Evolutionary conservation across 2,113 vertebrate genomes (phyloP).

Genomic region (Lasiurus cinereus): DNA sequence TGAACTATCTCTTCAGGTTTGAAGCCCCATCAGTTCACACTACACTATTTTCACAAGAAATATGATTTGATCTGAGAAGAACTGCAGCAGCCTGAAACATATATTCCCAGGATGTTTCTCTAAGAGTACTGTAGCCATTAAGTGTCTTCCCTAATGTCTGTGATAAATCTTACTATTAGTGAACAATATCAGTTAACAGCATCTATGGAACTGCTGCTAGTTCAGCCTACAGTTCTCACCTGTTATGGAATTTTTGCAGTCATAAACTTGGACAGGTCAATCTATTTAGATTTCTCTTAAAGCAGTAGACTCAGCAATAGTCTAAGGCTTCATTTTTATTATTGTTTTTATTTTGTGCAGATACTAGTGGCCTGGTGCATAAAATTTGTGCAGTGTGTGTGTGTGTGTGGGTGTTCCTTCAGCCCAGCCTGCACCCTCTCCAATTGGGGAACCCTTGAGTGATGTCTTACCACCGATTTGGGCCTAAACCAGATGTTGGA

Average conservation of each 20-base stretch:
- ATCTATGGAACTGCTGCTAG: not conserved
- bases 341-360: not conserved
- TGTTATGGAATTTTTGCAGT: constrained; percentile 1
- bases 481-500: too few relatives aligned
- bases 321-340: not conserved
- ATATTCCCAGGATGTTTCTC: constrained; percentile 51
- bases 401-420: too few relatives aligned
- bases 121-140: constrained; percentile 43
- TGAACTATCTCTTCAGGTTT: constrained; percentile 38
- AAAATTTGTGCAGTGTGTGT: too few relatives aligned
- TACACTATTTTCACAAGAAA: constrained; percentile 62
- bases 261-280: not conserved
- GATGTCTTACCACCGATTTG: too few relatives aligned
- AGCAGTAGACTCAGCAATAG: not conserved
- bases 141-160: constrained; percentile 21
- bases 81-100: constrained; percentile 39
- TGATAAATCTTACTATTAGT: constrained; percentile 68
- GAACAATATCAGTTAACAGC: constrained; percentile 51
- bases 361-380: not conserved
- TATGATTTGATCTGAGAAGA: constrained; percentile 63
- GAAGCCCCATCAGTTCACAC: constrained; percentile 42
- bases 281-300: not conserved
- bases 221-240: not conserved
- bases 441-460: too few relatives aligned
- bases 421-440: too few relatives aligned